A percentile compares a stretch with the other conserved stretches of the same genome.
Conservation (phyloP, 2,888 invertebrate species). For the Hirtodrosophila histrioides region DNA sequence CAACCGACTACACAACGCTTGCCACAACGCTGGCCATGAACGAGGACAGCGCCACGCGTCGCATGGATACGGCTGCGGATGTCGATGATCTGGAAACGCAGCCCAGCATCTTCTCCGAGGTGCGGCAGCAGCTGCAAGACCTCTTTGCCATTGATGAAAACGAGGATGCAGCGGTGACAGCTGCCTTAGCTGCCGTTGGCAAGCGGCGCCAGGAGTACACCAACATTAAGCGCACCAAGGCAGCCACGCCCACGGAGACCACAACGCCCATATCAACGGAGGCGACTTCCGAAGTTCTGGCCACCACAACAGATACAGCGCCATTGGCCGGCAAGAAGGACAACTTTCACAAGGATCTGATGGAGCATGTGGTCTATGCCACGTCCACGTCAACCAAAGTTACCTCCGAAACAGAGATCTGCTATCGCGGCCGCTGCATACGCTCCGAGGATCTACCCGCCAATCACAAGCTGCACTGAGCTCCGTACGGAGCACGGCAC, state of each 20-base stretch:
- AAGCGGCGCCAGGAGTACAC: slow-evolving; percentile 83
- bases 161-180: slow-evolving; percentile 76
- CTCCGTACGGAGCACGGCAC: slow-evolving; percentile 24
- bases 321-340: slow-evolving; percentile 56
- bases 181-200: slow-evolving; percentile 71
- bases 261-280: slow-evolving; percentile 47
- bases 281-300: slow-evolving; percentile 28
- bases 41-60: slow-evolving; percentile 79
- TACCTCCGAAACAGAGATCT: slow-evolving; percentile 94
- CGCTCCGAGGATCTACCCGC: slow-evolving; percentile 86
- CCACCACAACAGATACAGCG: slow-evolving; percentile 56
- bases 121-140: slow-evolving; percentile 82
- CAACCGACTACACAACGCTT: slow-evolving; percentile 55
- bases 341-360: slow-evolving; percentile 82
- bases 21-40: slow-evolving; percentile 58
- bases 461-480: slow-evolving; percentile 83
- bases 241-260: slow-evolving; percentile 67
- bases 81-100: slow-evolving; percentile 82
- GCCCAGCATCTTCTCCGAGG: slow-evolving; percentile 84
- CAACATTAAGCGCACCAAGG: slow-evolving; percentile 79
- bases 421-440: slow-evolving; percentile 93
- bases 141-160: slow-evolving; percentile 82
- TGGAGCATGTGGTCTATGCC: slow-evolving; percentile 84
- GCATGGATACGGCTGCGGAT: slow-evolving; percentile 72
- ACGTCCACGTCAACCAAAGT: slow-evolving; percentile 92